Conservation (phyloP, 2,113 vertebrate species). For the Numida meleagris region DNA sequence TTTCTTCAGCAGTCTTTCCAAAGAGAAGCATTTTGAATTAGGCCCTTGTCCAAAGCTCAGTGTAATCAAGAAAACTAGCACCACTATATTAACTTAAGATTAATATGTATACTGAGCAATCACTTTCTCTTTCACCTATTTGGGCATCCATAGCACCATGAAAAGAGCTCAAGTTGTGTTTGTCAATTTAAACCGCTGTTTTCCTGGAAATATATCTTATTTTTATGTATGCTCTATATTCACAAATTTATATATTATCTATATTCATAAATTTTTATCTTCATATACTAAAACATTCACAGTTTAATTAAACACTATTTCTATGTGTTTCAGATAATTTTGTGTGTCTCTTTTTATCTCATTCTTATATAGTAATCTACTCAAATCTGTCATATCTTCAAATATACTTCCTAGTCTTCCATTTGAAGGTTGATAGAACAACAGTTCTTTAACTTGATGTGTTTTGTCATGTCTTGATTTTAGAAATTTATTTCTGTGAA, state of each 20-base stretch:
- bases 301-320: background rate
- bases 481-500: background rate
- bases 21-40: conserved; percentile 31
- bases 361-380: background rate
- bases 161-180: background rate
- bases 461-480: background rate
- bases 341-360: background rate
- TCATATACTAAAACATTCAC: background rate
- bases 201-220: background rate
- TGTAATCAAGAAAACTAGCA: conserved; percentile 8
- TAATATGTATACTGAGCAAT: background rate
- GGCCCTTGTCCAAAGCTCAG: conserved; percentile 4
- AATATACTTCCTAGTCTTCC: background rate
- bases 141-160: background rate
- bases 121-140: background rate
- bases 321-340: background rate
- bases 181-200: background rate
- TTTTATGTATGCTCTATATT: background rate
- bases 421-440: background rate
- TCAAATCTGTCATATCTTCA: background rate
- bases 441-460: background rate
- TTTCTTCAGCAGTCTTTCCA: conserved; percentile 45
- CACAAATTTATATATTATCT: background rate
- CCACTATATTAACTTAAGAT: background rate
- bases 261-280: background rate